These are phyloP conservation scores for Imbricaverruca yamaguchii DNA, from an alignment of 2,888 invertebrate genomes.

Conservation along the genomic window DNA sequence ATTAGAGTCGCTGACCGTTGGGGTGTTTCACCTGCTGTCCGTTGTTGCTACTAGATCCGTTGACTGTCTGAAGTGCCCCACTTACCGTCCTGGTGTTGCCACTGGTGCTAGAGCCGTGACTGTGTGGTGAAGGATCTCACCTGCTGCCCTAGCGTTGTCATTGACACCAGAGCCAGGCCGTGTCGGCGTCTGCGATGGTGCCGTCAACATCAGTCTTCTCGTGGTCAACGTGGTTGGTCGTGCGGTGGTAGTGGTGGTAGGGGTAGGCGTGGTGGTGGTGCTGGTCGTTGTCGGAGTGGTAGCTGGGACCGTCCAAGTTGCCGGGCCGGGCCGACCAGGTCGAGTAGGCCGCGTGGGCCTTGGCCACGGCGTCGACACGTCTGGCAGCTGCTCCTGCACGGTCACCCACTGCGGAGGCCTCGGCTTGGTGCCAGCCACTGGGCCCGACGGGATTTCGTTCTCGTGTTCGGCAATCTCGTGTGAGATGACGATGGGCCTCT, in stretches of 20 bases:
- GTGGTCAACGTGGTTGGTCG: neutral
- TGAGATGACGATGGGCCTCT: neutral
- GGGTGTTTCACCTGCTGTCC: too few species aligned
- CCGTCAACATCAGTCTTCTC: neutral
- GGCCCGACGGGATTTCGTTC: neutral
- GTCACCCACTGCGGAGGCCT: neutral
- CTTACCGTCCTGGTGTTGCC: too few species aligned
- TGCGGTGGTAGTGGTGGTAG: neutral
- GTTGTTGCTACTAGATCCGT: too few species aligned
- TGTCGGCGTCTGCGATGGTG: neutral
- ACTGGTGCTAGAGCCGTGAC: too few species aligned
- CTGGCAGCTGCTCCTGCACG: neutral
- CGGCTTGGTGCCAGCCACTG: neutral
- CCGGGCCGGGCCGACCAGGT: neutral
- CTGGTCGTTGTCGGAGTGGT: neutral
- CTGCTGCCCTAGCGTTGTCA: neutral
- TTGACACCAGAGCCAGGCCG: neutral
- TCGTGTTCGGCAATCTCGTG: neutral
- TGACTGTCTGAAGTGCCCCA: too few species aligned
- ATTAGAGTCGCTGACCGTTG: too few species aligned
- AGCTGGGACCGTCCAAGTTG: neutral
- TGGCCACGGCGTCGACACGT: slow-evolving; percentile 13
- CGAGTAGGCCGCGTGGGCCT: slow-evolving; percentile 9
- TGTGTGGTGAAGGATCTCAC: neutral
- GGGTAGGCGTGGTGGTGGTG: neutral